phyloP scores from a whole-genome alignment of 2,888 invertebrate species.

The Diplolepis rosae region DNA sequence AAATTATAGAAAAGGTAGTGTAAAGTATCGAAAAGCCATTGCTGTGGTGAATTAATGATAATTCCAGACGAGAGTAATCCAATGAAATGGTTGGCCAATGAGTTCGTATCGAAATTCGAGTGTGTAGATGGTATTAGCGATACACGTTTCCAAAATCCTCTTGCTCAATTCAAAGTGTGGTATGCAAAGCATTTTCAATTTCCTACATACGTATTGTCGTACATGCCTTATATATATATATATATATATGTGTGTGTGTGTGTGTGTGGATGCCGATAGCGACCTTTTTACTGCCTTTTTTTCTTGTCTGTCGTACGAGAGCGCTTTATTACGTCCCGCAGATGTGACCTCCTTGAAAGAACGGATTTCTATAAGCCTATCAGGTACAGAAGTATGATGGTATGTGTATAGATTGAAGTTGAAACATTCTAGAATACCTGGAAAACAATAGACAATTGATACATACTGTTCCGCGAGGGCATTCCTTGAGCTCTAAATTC shows the following conservation, averaged over 20 bases:
- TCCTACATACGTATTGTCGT: constrained; percentile 10
- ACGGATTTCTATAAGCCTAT: neutral
- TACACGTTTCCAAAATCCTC: neutral
- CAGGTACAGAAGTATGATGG: neutral
- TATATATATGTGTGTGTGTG: neutral
- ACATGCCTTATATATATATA: constrained; percentile 1
- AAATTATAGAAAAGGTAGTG: neutral
- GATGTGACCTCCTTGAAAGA: neutral
- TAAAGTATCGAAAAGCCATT: constrained; percentile 8
- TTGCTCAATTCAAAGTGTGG: constrained; percentile 1
- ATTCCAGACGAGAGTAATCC: neutral
- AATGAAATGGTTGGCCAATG: neutral
- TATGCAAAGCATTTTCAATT: constrained; percentile 25
- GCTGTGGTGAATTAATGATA: constrained; percentile 1
- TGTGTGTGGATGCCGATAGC: neutral
- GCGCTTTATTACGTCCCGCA: neutral
- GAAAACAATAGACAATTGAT: constrained; percentile 70
- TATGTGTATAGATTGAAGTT: too few relatives aligned
- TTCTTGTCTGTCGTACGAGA: neutral
- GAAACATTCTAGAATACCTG: constrained; percentile 46
- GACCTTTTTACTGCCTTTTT: neutral
- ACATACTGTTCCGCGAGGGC: constrained; percentile 57
- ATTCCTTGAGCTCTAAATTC: constrained; percentile 55
- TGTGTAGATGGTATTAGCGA: neutral
- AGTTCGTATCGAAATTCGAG: neutral